Percentiles rank a stretch among this genome's conserved stretches.
Evolutionary conservation across 2,888 invertebrate species (phyloP).

Genomic region (Trachelus troglodyta): DNA sequence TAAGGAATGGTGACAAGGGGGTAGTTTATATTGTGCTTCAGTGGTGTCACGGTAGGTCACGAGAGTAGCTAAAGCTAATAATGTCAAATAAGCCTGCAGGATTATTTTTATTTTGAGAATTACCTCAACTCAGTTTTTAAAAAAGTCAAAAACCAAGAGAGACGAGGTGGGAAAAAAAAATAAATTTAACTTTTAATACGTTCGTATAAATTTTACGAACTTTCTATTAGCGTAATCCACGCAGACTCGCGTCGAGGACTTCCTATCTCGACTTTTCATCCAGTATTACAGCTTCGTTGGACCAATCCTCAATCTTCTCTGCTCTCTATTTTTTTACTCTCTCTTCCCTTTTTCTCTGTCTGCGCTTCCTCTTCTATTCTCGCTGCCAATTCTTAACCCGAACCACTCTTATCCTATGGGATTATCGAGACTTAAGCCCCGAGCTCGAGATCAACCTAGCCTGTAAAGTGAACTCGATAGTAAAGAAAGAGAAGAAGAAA

Average conservation of each 20-base stretch:
- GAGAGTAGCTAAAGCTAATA: neutral
- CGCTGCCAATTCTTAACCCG: constrained; percentile 1
- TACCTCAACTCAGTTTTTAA: neutral
- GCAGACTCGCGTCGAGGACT: constrained; percentile 23
- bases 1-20: neutral
- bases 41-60: too few species aligned
- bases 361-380: neutral
- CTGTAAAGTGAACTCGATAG: neutral
- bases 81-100: neutral
- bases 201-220: constrained; percentile 21
- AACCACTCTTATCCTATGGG: constrained; percentile 29
- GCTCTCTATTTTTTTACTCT: neutral
- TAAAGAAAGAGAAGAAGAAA: neutral
- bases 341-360: neutral
- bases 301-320: constrained; percentile 13
- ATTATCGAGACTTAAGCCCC: constrained; percentile 44
- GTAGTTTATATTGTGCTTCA: neutral
- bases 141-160: neutral
- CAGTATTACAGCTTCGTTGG: constrained; percentile 18
- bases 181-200: constrained; percentile 39
- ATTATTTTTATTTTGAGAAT: neutral
- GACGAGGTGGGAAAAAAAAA: neutral
- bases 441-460: constrained; percentile 28
- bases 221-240: constrained; percentile 42
- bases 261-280: constrained; percentile 36